Evolutionary conservation across 2,888 invertebrate species (phyloP), one percentile per base, ranked within the genome.

Genomic region (Tachina grossa): DNA sequence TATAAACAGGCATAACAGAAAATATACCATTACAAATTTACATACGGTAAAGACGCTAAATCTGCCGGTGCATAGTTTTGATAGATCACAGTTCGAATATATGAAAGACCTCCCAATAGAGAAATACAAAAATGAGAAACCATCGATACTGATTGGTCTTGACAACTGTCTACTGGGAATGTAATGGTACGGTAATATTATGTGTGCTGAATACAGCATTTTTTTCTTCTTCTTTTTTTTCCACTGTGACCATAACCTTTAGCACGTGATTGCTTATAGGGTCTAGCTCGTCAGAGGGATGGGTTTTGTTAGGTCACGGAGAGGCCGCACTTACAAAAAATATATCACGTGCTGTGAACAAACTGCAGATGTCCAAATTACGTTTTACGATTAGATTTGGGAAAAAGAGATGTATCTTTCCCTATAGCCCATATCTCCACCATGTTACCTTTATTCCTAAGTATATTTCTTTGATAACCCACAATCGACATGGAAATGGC

Each of bases 291-390:
- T 14, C 49, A n/a, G 13, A 49, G 49, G n/a, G n/a, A 49, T 6
- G 49, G 49, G 49, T 49, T 6, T 49, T 49, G 49, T 49, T 49
- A 49, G 49, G 49, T 49, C 49, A 49, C 49, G 13, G 13, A 14
- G 49, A 49, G 6, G 49, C 49, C 49, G 49, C 49, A 49, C 49
- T 49, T 49, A 49, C 49, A 49, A 49, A 49, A 49, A 49, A 31
- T 31, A 31, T 14, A 49, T 14, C 14, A 49, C 49, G 49, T 49
- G 14, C 49, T 14, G 13, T 49, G 14, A 14, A 49, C 14, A 49
- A 49, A 49, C 14, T 6, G 4, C 13, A 14, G 49, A 14, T 49
- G 14, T 14, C 13, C 6, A 49, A 49, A 49, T 14, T 13, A 14
- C 6, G 13, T 49, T 14, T 3, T 49, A 49, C 49, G 31, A 4